phyloP scores from a whole-genome alignment of 2,888 invertebrate species.

The Idaea dimidiata region DNA sequence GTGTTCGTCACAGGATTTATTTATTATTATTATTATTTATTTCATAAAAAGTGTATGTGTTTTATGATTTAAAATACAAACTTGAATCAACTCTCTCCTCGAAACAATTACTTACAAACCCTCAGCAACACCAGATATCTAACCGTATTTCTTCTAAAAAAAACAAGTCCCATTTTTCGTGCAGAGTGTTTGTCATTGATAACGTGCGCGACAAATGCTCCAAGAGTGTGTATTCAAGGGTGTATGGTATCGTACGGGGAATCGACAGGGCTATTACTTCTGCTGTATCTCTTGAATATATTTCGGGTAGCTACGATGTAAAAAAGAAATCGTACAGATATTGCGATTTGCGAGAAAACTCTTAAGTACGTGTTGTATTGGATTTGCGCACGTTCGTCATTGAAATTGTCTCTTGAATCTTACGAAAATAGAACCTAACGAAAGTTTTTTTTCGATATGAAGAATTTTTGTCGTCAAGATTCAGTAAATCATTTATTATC shows the following conservation, averaged over 20 bases:
- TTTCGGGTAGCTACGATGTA: slow-evolving; percentile 18
- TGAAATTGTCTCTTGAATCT: background rate
- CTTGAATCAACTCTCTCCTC: background rate
- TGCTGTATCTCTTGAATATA: slow-evolving; percentile 29
- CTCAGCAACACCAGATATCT: slow-evolving; percentile 1
- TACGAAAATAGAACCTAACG: background rate
- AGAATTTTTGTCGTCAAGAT: background rate
- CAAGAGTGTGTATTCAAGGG: slow-evolving; percentile 41
- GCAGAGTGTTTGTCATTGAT: slow-evolving; percentile 58
- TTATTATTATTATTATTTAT: too few relatives aligned
- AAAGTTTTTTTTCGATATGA: background rate
- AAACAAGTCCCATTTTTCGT: slow-evolving; percentile 31
- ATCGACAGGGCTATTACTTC: slow-evolving; percentile 45
- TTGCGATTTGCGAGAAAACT: background rate
- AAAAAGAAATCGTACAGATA: background rate
- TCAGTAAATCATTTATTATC: too few relatives aligned
- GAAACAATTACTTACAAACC: background rate
- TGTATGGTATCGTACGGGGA: slow-evolving; percentile 44
- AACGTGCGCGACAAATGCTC: slow-evolving; percentile 52
- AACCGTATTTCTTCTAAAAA: slow-evolving; percentile 26
- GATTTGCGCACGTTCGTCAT: background rate
- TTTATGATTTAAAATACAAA: too few relatives aligned
- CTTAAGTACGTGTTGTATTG: background rate
- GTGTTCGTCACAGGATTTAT: too few relatives aligned
- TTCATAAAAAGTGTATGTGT: too few relatives aligned